Base-by-base conservation (phyloP, 2,113 vertebrate species). In the Turnix velox region DNA sequence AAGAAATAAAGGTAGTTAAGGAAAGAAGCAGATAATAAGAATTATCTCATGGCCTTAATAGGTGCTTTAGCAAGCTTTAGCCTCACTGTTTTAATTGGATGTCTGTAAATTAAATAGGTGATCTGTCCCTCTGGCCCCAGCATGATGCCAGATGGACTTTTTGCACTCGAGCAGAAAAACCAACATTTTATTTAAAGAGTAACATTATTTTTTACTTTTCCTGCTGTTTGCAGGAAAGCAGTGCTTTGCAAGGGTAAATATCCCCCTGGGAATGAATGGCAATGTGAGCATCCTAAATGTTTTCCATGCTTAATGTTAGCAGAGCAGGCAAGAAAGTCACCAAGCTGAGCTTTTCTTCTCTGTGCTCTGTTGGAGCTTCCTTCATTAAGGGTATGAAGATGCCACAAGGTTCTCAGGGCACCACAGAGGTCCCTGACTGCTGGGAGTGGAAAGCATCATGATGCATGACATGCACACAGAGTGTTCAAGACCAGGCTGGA, bases 381-480 rank as follows among this genome's bases (percentile, higher is more conserved):
- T 39, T 77, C 55, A 13, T 33, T 16, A 1, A 0, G 28, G 39
- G 42, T 20, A 23, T 12, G 22, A 58, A 67, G 69, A 35, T 17
- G 39, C 30, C 62, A 6, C 0, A 2, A 35, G 31, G 31, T 7
- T 82, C 33, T 63, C 8, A 1, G 45, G 18, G 45, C 51, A 48
- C 35, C 1, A 0, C 39, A 27, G 49, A 23, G 15, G 22, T 69
- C 33, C 43, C 55, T 16, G 43, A 37, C 14, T 4, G 0, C 25
- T 30, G 23, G 27, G 2, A 1, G 39, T 11, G 42, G 33, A 48
- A 39, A 59, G 28, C 12, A 1, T 7, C 5, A 0, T 3, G 27
- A 10, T 43, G 43, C 10, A 2, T 1, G 23, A 20, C 22, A 13
- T 15, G 35, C 7, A 43, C 22, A 4, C 2, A 14, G 39, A 11